Conservation (phyloP, 2,888 invertebrate genomes). For the Cybosia mesomella region DNA sequence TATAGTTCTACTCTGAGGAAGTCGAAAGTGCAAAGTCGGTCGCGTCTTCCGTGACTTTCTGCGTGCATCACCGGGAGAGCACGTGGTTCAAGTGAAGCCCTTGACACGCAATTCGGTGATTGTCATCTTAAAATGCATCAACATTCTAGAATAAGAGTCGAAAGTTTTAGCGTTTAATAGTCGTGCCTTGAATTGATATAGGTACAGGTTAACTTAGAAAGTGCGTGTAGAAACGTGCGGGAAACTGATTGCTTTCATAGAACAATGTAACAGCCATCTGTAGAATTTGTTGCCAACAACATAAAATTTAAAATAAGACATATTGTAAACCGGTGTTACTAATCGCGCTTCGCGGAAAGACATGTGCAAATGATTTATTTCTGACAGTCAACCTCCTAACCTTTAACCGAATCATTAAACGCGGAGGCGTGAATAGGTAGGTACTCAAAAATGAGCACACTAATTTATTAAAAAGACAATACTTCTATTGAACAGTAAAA, state of each 20-base stretch:
- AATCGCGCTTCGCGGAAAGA: conserved; percentile 36
- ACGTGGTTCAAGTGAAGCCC: conserved; percentile 43
- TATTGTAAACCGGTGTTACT: conserved; percentile 32
- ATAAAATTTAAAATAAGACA: conserved; percentile 22
- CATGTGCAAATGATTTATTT: conserved; percentile 43
- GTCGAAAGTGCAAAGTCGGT: conserved; percentile 68
- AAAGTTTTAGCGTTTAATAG: neutral
- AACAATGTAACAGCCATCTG: neutral
- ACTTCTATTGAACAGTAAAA: conserved; percentile 36
- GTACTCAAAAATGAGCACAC: conserved; percentile 31
- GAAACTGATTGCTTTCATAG: neutral
- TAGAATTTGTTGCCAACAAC: conserved; percentile 8
- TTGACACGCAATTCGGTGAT: conserved; percentile 23
- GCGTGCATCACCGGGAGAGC: conserved; percentile 57
- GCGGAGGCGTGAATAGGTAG: conserved; percentile 22
- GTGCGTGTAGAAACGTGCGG: neutral
- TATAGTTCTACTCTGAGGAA: conserved; percentile 55
- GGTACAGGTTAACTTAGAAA: conserved; percentile 5
- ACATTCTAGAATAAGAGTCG: conserved; percentile 2
- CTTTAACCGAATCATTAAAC: conserved; percentile 41
- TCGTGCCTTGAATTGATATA: conserved; percentile 9
- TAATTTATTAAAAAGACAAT: conserved; percentile 32
- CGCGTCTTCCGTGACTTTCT: conserved; percentile 57
- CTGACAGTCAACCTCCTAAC: conserved; percentile 39
- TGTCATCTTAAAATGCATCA: conserved; percentile 8